phyloP scores from a whole-genome alignment of 2,888 invertebrate genomes.

The Andricus quercusramuli region DNA sequence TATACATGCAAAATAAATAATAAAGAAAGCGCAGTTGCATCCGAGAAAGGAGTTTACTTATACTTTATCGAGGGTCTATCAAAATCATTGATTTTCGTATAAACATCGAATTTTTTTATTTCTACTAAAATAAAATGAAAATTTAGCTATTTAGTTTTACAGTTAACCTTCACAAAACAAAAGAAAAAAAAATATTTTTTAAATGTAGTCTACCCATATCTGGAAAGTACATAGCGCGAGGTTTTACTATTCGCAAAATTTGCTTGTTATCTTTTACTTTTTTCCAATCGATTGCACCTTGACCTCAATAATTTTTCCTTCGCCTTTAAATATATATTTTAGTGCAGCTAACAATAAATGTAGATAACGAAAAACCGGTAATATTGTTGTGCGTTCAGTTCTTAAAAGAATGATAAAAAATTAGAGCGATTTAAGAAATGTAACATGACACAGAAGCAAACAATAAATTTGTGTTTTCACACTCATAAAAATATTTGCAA shows the following conservation, averaged over 20 bases:
- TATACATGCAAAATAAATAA: conserved; percentile 1
- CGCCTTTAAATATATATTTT: neutral
- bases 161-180: neutral
- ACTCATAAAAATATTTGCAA: conserved; percentile 20
- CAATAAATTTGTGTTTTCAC: conserved; percentile 6
- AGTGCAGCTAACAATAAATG: neutral
- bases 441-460: neutral
- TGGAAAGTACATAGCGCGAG: neutral
- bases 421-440: neutral
- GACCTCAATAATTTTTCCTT: neutral
- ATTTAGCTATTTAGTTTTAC: neutral
- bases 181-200: neutral
- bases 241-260: neutral
- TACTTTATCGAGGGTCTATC: neutral
- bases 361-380: neutral
- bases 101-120: conserved; percentile 8
- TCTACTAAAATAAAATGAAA: neutral
- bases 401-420: neutral
- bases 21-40: neutral
- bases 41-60: neutral
- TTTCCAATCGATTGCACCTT: neutral
- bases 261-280: neutral
- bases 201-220: neutral
- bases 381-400: neutral
- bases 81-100: conserved; percentile 18